Base-by-base conservation (phyloP, 2,797 vertebrate species). In the Sebastes steindachneri region DNA sequence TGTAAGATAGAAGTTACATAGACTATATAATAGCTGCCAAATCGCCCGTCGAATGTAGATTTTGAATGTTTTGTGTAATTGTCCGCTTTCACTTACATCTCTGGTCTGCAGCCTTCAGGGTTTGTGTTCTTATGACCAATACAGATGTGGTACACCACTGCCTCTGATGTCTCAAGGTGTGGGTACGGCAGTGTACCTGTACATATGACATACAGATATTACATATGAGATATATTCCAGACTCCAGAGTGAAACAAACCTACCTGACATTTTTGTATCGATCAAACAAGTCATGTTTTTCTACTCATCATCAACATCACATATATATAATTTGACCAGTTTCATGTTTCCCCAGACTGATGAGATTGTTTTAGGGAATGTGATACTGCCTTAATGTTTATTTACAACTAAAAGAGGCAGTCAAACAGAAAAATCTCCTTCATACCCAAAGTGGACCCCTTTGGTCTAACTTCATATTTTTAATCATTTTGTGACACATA, bases 121-220 rank as follows among this genome's bases (percentile, higher is more conserved):
- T 90, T 93, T 55, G 73, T 15, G 75, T 96, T 95, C 75, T 91
- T 95, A 28, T 90, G 86, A 59, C 95, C 95, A 28, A 94, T 85
- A 82, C 94, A 95, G 83, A 96, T 90, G 79, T 94, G 90, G 74
- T 94, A 94, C 15, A 95, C 86, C 71, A 96, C 95, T 23, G 94
- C 82, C 74, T 95, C 94, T 7, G 95, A 95, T 0, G 89, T 91
- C 65, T 93, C 91, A 77, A 95, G 81, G 86, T 84, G 79, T 10
- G 92, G 90, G 67, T 95, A 96, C 0, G 95, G 95, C 48, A 95
- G 87, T 0, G 89, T 92, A 10, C 95, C 95, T 96, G 75, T 10
- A 78, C 68, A 75, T 55, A 3, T 21, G 3, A 45, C 4, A 35
- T 57, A 11, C 15, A 64, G 29, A 54, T 41, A 41, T 25, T 29